phyloP scores from a whole-genome alignment of 2,888 invertebrate genomes.

The Platycnemis pennipes region DNA sequence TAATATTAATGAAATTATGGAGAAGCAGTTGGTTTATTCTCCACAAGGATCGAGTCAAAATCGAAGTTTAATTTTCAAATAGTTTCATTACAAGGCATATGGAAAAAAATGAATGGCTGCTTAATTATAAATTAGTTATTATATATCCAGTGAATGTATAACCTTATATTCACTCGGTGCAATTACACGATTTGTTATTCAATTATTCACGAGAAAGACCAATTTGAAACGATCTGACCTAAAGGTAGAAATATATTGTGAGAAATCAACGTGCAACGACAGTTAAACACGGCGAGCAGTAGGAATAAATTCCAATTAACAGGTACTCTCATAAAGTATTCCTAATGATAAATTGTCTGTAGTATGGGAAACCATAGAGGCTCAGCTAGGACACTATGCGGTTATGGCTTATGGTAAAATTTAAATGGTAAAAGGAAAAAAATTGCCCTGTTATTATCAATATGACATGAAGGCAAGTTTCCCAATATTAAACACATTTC shows the following conservation, averaged over 20 bases:
- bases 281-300: background rate
- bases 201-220: background rate
- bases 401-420: no score
- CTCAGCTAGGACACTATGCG: no score
- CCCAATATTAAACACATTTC: no score
- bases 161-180: no score
- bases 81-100: background rate
- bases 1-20: background rate
- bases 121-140: no score
- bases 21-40: background rate
- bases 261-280: background rate
- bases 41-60: background rate
- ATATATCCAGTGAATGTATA: no score
- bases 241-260: background rate
- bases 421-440: no score
- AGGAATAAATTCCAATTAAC: background rate
- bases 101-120: background rate
- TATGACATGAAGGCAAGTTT: no score
- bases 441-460: no score
- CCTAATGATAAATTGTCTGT: no score
- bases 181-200: background rate
- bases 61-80: background rate
- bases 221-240: background rate
- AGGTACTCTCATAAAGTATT: background rate
- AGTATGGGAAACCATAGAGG: no score